A percentile compares a stretch with the other conserved stretches of the same genome.
Conservation (phyloP, 2,113 vertebrate genomes). For the Zapornia atra region DNA sequence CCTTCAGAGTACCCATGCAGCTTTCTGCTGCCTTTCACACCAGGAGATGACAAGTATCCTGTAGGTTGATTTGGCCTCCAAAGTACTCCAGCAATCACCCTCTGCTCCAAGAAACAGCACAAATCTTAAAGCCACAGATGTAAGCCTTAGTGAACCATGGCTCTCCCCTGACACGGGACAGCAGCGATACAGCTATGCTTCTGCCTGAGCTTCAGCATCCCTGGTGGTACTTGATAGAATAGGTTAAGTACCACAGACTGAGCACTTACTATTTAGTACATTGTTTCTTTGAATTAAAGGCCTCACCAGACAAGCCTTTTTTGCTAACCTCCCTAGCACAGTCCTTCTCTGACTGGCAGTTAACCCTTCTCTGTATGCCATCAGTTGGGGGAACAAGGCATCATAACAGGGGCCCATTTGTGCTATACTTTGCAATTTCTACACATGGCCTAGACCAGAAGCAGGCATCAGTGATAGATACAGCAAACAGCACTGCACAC, state of each 20-base stretch:
- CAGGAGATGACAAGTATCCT: not conserved
- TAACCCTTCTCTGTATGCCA: not conserved
- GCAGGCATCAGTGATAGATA: not conserved
- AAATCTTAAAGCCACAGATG: not conserved
- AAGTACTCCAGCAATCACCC: not conserved
- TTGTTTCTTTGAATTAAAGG: not conserved
- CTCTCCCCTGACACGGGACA: not conserved
- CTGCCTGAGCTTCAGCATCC: not conserved
- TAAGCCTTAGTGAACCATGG: not conserved
- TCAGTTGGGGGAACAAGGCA: not conserved
- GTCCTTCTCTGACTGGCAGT: not conserved
- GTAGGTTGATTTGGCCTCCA: conserved; percentile 20
- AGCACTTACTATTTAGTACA: not conserved
- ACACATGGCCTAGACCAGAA: not conserved
- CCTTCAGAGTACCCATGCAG: not conserved
- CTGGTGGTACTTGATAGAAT: not conserved
- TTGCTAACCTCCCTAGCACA: not conserved
- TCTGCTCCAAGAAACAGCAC: not conserved
- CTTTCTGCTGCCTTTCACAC: conserved; percentile 5
- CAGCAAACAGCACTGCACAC: not conserved
- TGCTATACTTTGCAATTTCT: not conserved
- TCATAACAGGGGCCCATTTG: not conserved
- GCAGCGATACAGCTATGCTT: not conserved
- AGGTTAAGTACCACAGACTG: not conserved
- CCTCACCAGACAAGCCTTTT: not conserved